These are phyloP conservation scores for Botia kubotai DNA, from an alignment of 2,797 vertebrate genomes.

Conservation along the genomic window DNA sequence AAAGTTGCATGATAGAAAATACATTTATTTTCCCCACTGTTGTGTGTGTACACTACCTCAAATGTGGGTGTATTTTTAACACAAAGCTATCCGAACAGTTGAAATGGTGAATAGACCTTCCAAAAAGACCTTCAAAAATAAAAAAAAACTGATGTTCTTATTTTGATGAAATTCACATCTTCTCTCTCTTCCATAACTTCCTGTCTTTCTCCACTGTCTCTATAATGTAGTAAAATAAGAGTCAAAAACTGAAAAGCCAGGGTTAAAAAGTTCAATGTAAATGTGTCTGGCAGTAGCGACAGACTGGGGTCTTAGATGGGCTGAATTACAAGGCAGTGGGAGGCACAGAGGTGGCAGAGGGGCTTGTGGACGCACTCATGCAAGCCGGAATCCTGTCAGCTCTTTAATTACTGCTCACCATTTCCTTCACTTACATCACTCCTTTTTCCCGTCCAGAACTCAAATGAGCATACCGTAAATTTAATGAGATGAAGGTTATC, in stretches of 20 bases:
- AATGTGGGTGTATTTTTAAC: too few species aligned
- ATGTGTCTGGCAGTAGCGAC: not conserved
- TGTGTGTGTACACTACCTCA: too few species aligned
- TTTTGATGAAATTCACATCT: not conserved
- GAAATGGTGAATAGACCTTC: too few species aligned
- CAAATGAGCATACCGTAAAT: conserved; percentile 57
- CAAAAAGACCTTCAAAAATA: too few species aligned
- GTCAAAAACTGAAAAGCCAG: not conserved
- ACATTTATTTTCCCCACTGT: too few species aligned
- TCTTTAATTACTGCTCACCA: conserved; percentile 59
- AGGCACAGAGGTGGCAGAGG: conserved; percentile 29
- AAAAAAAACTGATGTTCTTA: too few species aligned
- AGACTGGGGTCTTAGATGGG: conserved; percentile 8
- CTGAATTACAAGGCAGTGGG: conserved; percentile 6
- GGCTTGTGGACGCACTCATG: conserved; percentile 46
- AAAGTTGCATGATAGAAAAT: too few species aligned
- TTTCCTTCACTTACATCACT: conserved; percentile 58
- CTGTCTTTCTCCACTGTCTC: not conserved
- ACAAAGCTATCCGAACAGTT: too few species aligned
- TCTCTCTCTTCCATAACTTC: not conserved
- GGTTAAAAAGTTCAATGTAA: not conserved
- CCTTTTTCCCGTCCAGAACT: conserved; percentile 44
- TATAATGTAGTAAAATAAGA: not conserved
- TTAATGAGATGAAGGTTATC: conserved; percentile 59
- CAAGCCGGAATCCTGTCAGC: conserved; percentile 49